Evolutionary conservation across 2,888 invertebrate species (phyloP), one percentile per base, ranked within the genome.

Genomic region (Bombyx huttoni): DNA sequence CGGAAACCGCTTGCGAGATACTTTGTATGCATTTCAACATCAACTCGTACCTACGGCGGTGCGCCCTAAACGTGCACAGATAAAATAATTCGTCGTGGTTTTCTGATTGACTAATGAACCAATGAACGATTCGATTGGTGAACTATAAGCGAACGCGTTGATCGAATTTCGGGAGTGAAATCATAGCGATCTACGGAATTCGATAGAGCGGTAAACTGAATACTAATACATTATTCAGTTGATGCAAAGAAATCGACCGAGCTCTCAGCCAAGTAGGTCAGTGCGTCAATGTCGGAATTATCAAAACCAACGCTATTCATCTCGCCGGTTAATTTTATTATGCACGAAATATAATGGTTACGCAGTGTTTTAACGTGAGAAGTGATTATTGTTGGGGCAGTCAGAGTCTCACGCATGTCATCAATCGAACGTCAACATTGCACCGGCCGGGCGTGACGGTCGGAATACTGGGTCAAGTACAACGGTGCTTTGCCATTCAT

Each of bases 401-500:
- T 54, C 62, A 54, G 63, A 63, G 67, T 69, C 73, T 73, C 75
- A 74, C 72, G 75, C 69, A 73, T 72, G 72, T 72, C 77, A 76
- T 76, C 76, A 72, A 71, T 76, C 73, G 75, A 65, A 68, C 70
- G 70, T 67, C 69, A 64, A 63, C 66, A 64, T 62, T 70, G 73
- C 75, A 69, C 64, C 68, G 70, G 62, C 61, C 75, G 69, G 70
- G 68, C 74, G 73, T 64, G 64, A 75, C 85, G 81, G 70, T 65
- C 72, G 66, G 68, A 73, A 80, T 83, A 81, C 83, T 87, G 72
- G 88, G 88, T 87, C 88, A 88, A 88, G 88, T 83, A 86, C 87
- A 85, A 78, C 83, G 83, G 78, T 81, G 87, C 82, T 85, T 81
- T 81, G 86, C 84, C 83, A 83, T 86, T 86, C 87, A 86, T 86